Base-by-base conservation (phyloP, 2,888 invertebrate species). In the Drosophila percnosoma region DNA sequence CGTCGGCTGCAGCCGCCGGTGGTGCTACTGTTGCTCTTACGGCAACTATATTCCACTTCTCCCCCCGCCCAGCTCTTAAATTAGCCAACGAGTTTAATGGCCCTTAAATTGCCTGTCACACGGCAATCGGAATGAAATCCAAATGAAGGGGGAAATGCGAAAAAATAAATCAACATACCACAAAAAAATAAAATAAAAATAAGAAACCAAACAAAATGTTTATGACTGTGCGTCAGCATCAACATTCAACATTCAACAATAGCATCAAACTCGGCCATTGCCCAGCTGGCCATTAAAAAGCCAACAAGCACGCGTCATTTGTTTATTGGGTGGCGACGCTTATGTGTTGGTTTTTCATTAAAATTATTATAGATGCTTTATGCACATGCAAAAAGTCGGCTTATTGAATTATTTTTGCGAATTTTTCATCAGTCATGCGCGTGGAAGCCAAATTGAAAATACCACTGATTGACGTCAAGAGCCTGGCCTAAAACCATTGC, bases 101-200 rank as follows among this genome's bases (percentile, higher is more conserved):
- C 72, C 68, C 52, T 74, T 73, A 68, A 78, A 78, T 78, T 75
- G 75, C 77, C 75, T 71, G 80, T 80, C 73, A 74, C 74, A 70
- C 76, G 82, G 78, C 84, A 89, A 87, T 85, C 75, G 85, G 70
- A 82, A 87, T 79, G 86, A 73, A 78, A 79, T 85, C 82, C 68
- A 84, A 84, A 81, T 65, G 72, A 63, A 53, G 58, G 70, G 66
- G 76, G 71, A 89, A 89, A 87, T 73, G 68, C 70, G 36, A 21
- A 24, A 49, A 70, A 73, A 89, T 85, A 82, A 82, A 89, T 87
- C 85, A 87, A 67, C 65, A 27, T 51, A 29, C 21, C 45, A 62
- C 54, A 29, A 53, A 31, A 63, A 68, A 69, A 76, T 54, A 31
- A 52, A 36, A 66, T 66, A 65, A 76, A 68, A 63, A 51, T 45